Percentiles rank a stretch among this genome's conserved stretches.
phyloP scores from a whole-genome alignment of 2,888 invertebrate species.

The Leuctra nigra region DNA sequence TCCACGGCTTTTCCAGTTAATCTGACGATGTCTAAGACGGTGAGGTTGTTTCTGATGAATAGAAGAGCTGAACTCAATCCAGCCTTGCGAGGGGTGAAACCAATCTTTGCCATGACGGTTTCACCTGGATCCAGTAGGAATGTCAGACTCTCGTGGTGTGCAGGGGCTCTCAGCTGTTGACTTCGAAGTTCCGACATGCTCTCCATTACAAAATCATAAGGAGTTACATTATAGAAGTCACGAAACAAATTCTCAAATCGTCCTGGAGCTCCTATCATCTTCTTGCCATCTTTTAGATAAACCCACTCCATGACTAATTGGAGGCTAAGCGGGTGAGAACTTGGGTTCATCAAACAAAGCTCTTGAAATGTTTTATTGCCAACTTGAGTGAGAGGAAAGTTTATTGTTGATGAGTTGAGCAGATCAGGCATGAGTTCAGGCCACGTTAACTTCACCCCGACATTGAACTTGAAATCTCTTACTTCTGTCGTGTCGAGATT shows the following conservation, averaged over 20 bases:
- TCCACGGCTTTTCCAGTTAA: slow-evolving; percentile 77
- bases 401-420: slow-evolving; percentile 43
- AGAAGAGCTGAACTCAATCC: slow-evolving; percentile 45
- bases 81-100: slow-evolving; percentile 44
- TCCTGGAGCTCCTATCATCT: slow-evolving; percentile 5
- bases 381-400: slow-evolving; percentile 67
- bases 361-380: slow-evolving; percentile 59
- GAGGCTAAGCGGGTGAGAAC: slow-evolving; percentile 57
- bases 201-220: background rate
- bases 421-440: slow-evolving; percentile 45
- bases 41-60: slow-evolving; percentile 79
- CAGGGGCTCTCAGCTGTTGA: slow-evolving; percentile 31
- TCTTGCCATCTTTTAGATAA: slow-evolving; percentile 39
- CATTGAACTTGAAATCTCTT: slow-evolving; percentile 46
- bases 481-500: slow-evolving; percentile 66
- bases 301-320: slow-evolving; percentile 65
- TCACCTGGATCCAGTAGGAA: slow-evolving; percentile 54
- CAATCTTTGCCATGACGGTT: slow-evolving; percentile 44
- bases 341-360: slow-evolving; percentile 67
- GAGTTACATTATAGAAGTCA: slow-evolving; percentile 3
- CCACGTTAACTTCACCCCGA: slow-evolving; percentile 62
- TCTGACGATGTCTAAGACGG: slow-evolving; percentile 78
- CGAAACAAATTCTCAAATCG: slow-evolving; percentile 1
- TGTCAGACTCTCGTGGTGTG: slow-evolving; percentile 46
- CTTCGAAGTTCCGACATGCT: background rate